Evolutionary conservation across 2,113 vertebrate species (phyloP).

Genomic region (Sakesphorus luctuosus): DNA sequence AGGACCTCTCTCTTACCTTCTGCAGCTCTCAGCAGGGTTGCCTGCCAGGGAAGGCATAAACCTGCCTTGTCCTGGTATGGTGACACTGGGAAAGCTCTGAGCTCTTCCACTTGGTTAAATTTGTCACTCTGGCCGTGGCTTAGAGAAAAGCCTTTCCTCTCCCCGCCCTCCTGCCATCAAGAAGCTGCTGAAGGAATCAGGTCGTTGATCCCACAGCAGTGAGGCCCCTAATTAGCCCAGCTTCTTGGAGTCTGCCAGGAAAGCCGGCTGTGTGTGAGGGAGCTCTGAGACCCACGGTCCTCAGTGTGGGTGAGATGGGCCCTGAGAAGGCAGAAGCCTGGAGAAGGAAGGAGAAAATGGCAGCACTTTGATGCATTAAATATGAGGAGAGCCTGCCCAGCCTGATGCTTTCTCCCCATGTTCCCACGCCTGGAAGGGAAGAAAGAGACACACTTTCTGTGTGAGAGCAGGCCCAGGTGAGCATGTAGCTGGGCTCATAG

Average conservation of each 20-base stretch:
- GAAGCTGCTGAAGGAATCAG: slow-evolving; percentile 66
- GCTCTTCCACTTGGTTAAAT: slow-evolving; percentile 27
- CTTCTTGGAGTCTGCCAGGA: background rate
- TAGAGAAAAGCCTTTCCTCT: slow-evolving; percentile 41
- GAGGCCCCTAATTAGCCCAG: slow-evolving; percentile 43
- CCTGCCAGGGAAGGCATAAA: background rate
- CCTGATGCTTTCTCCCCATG: background rate
- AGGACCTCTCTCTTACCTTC: background rate
- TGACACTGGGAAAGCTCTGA: background rate
- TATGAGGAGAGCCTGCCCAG: background rate
- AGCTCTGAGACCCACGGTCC: background rate
- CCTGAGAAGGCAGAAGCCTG: background rate
- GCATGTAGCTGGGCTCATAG: background rate
- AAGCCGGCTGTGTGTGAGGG: background rate
- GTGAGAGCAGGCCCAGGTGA: background rate
- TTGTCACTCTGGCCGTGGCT: background rate
- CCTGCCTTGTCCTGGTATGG: background rate
- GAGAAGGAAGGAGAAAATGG: slow-evolving; percentile 28
- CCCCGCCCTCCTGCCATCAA: background rate
- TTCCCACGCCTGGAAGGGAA: background rate
- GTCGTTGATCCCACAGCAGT: slow-evolving; percentile 33
- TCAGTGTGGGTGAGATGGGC: background rate
- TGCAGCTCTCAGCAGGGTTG: background rate
- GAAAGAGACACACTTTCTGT: background rate
- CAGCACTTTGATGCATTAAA: slow-evolving; percentile 23